phyloP scores from a whole-genome alignment of 2,797 vertebrate species.

The Nothura maculosa region DNA sequence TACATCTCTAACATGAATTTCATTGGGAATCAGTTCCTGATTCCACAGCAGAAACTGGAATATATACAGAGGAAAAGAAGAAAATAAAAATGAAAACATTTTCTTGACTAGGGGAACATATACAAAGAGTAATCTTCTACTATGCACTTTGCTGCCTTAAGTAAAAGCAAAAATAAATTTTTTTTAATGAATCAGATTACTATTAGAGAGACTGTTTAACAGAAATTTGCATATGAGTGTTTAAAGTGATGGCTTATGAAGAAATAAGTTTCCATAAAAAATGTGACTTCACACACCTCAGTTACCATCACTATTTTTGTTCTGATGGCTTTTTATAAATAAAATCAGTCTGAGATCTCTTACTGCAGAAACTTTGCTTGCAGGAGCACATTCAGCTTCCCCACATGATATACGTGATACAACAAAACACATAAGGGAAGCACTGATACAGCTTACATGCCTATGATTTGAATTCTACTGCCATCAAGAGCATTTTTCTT shows the following conservation, averaged over 20 bases:
- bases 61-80: background rate
- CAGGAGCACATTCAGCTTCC: slow-evolving; percentile 49
- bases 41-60: background rate
- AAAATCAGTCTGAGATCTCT: slow-evolving; percentile 8
- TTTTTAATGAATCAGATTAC: slow-evolving; percentile 45
- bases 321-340: background rate
- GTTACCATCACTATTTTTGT: slow-evolving; percentile 15
- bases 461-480: slow-evolving; percentile 83
- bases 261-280: background rate
- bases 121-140: slow-evolving; percentile 38
- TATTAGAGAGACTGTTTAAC: slow-evolving; percentile 44
- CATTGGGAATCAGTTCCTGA: background rate
- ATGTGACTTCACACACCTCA: background rate
- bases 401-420: background rate
- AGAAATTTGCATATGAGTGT: slow-evolving; percentile 6
- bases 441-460: slow-evolving; percentile 16
- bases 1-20: background rate
- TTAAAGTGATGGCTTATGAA: slow-evolving; percentile 19
- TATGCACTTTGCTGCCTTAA: slow-evolving; percentile 34
- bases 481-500: slow-evolving; percentile 83
- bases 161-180: slow-evolving; percentile 42
- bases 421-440: slow-evolving; percentile 64
- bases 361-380: slow-evolving; percentile 25
- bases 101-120: background rate
- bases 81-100: background rate